Percentiles rank a stretch among this genome's conserved stretches.
Evolutionary conservation across 1,140 invertebrate genomes (phyloP).

Genomic region (Campoletis sonorensis): DNA sequence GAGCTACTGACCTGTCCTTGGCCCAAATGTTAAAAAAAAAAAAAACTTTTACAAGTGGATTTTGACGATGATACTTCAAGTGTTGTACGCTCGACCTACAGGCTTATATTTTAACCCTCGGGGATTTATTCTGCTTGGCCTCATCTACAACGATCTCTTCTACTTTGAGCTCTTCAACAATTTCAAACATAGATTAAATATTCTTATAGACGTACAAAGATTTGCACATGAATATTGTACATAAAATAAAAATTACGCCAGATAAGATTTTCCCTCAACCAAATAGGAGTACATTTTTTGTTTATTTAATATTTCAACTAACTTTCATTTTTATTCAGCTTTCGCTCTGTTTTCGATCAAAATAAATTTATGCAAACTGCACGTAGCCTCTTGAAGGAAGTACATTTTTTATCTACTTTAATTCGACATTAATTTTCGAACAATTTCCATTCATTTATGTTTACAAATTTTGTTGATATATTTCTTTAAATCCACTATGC

Average conservation of each 20-base stretch:
- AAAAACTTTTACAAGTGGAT: slow-evolving; percentile 13
- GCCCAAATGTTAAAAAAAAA: slow-evolving; percentile 13
- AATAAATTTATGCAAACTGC: too few species aligned
- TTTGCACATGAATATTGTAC: background rate
- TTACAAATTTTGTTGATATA: background rate
- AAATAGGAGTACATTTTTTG: too few species aligned
- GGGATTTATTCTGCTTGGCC: background rate
- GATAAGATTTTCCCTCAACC: too few species aligned
- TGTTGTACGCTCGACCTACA: background rate
- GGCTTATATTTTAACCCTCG: background rate
- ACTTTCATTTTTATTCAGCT: too few species aligned
- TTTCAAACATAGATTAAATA: background rate
- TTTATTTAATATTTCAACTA: too few species aligned
- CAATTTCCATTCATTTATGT: too few species aligned
- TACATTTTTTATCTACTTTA: too few species aligned
- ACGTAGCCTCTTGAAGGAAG: too few species aligned
- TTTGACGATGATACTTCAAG: background rate
- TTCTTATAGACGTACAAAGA: too few species aligned
- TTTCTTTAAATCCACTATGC: background rate
- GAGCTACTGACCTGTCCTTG: background rate
- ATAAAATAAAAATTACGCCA: too few species aligned
- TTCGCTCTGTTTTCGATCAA: too few species aligned
- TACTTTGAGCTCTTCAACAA: background rate
- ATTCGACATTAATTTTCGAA: background rate
- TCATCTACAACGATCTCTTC: background rate